Conservation (phyloP, 2,797 vertebrate species). For the Ambastaia sidthimunki region DNA sequence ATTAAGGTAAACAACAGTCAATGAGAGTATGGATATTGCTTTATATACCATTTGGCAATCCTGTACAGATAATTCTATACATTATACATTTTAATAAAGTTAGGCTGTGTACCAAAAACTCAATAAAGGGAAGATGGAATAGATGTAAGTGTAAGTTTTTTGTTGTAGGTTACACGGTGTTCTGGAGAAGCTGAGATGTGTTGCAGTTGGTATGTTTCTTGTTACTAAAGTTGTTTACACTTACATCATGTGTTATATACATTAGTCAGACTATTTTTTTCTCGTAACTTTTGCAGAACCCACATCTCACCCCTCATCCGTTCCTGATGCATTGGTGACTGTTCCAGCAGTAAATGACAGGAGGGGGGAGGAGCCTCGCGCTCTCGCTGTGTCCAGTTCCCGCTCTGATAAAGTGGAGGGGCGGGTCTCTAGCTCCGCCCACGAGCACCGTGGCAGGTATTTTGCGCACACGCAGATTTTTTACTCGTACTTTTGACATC, state of each 20-base stretch:
- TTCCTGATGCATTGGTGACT: constrained; percentile 63
- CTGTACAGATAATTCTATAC: no score
- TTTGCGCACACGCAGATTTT: background rate
- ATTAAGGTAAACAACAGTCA: background rate
- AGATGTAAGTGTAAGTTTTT: background rate
- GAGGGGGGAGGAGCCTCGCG: constrained; percentile 78
- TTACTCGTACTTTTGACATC: background rate
- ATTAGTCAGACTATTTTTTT: background rate
- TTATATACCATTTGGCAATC: no score
- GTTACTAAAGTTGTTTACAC: background rate
- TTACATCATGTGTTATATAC: background rate
- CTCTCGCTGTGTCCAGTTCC: constrained; percentile 83
- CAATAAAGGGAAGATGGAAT: background rate
- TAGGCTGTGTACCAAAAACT: background rate
- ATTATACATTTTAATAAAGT: background rate
- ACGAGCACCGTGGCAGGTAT: constrained; percentile 84
- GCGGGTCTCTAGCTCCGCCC: constrained; percentile 85
- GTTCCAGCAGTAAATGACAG: constrained; percentile 73
- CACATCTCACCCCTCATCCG: constrained; percentile 71
- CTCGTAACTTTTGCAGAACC: constrained; percentile 72
- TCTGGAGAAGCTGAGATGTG: constrained; percentile 91
- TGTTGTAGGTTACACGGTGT: constrained; percentile 91
- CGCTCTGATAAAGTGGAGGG: constrained; percentile 84
- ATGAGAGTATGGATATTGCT: background rate
- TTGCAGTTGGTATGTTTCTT: constrained; percentile 86